Percentiles rank a stretch among this genome's conserved stretches.
Evolutionary conservation across 1,140 invertebrate genomes (phyloP).

Genomic region (Ceratina japonica): DNA sequence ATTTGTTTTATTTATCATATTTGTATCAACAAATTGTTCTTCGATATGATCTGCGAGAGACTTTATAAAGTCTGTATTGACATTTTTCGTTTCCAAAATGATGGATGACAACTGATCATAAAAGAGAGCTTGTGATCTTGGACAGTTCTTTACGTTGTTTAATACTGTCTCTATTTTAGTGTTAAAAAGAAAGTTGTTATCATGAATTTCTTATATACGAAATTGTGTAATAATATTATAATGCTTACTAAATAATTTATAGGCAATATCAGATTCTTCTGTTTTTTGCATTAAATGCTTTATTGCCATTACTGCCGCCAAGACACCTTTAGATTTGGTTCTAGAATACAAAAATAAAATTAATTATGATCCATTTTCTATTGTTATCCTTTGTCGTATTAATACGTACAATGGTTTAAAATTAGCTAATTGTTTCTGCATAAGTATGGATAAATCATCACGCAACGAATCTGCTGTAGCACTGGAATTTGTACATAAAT

Average conservation of each 20-base stretch:
- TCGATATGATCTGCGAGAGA: slow-evolving; percentile 82
- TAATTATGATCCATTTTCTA: slow-evolving; percentile 32
- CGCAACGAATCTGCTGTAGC: slow-evolving; percentile 78
- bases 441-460: slow-evolving; percentile 82
- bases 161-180: slow-evolving; percentile 69
- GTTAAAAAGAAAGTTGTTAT: slow-evolving; percentile 47
- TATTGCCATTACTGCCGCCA: slow-evolving; percentile 78
- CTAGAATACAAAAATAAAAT: slow-evolving; percentile 60
- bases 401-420: slow-evolving; percentile 74
- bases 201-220: slow-evolving; percentile 16
- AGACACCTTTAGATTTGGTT: slow-evolving; percentile 76
- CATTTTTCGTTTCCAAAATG: slow-evolving; percentile 76
- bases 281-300: slow-evolving; percentile 74
- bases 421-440: slow-evolving; percentile 83
- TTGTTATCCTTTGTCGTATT: neutral
- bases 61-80: slow-evolving; percentile 82
- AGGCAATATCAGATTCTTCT: slow-evolving; percentile 66
- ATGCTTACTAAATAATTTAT: slow-evolving; percentile 69
- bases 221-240: slow-evolving; percentile 6
- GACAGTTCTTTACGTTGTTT: slow-evolving; percentile 68
- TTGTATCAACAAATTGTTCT: slow-evolving; percentile 79
- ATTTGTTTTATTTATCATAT: slow-evolving; percentile 59
- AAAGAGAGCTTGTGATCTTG: slow-evolving; percentile 82
- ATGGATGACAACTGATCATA: slow-evolving; percentile 86
- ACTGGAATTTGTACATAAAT: slow-evolving; percentile 78